These are phyloP conservation scores for Cactoblastis cactorum DNA, from an alignment of 2,888 invertebrate genomes.

Conservation along the genomic window DNA sequence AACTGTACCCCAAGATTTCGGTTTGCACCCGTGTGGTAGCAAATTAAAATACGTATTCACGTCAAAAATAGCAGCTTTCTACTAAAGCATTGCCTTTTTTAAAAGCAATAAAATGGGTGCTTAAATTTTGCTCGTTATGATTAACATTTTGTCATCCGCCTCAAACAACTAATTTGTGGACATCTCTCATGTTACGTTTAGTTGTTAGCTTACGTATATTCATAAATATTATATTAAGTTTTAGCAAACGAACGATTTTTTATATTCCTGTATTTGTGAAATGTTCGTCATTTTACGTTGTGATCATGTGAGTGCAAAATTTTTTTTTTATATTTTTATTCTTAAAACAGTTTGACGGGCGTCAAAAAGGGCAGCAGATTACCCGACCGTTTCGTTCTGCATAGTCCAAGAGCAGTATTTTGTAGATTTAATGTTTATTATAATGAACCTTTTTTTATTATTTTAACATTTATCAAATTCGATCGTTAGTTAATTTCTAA, in stretches of 20 bases:
- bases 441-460: slow-evolving; percentile 64
- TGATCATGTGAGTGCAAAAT: slow-evolving; percentile 78
- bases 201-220: slow-evolving; percentile 23
- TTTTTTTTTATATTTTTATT: slow-evolving; percentile 47
- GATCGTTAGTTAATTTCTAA: slow-evolving; percentile 79
- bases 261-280: slow-evolving; percentile 72
- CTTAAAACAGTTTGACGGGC: slow-evolving; percentile 58
- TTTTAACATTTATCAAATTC: slow-evolving; percentile 74
- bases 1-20: too few relatives aligned
- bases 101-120: neutral
- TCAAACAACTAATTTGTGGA: neutral
- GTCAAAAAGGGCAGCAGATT: slow-evolving; percentile 71
- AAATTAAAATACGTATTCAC: too few relatives aligned
- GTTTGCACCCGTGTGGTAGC: too few relatives aligned
- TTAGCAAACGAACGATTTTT: slow-evolving; percentile 41
- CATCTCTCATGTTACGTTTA: slow-evolving; percentile 4
- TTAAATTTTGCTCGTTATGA: neutral
- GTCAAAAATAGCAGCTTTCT: too few relatives aligned
- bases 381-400: slow-evolving; percentile 62
- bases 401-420: slow-evolving; percentile 77
- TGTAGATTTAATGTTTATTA: slow-evolving; percentile 76
- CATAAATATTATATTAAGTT: slow-evolving; percentile 36
- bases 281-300: slow-evolving; percentile 76
- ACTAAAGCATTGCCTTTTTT: too few relatives aligned
- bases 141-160: neutral